Evolutionary conservation across 2,888 invertebrate genomes (phyloP), one percentile per base, ranked within the genome.

Genomic region (Branchinecta sandiegonensis): DNA sequence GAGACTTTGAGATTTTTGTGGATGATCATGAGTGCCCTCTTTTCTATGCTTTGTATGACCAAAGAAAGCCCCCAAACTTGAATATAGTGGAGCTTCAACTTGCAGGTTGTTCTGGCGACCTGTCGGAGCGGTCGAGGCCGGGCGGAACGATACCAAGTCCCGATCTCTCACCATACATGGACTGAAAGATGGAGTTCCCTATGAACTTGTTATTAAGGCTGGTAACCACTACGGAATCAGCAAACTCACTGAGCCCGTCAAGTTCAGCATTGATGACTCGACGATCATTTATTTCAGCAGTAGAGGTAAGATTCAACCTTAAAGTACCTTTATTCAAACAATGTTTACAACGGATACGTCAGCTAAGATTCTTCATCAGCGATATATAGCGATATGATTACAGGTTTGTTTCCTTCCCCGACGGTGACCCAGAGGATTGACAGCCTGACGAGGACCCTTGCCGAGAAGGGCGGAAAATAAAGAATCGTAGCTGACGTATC

Each of bases 201-300:
- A 91, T 76, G 89, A 90, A 77, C 84, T 88, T 72, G 87, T 88
- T 2, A 85, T 90, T 1, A 90, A 90, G 77, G 88, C 90, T 46
- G 88, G 88, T 67, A 91, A 90, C 77, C 83, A 84, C 72, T 81
- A 83, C 72, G 89, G 88, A 80, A 88, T 89, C 48, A 89, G 89
- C 66, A 84, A 86, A 2, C 81, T 89, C 65, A 87, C 88, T 46
- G 83, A 84, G 65, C 85, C 89, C 5, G 81, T 89, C 70, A 82
- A 83, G 76, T 90, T 90, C 78, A 85, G 86, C 37, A 85, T 88
- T 67, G 84, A 85, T 13, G 88, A 88, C 48, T 86, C 87, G 75
- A 86, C 86, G 77, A 81, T 85, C 9, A 86, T 85, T 46, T 85
- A 87, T 1, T 84, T 86, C 0, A 84, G 87, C 14, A 76, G 76